These are phyloP conservation scores for Apodemia zela DNA, from an alignment of 2,888 invertebrate genomes.

Conservation along the genomic window DNA sequence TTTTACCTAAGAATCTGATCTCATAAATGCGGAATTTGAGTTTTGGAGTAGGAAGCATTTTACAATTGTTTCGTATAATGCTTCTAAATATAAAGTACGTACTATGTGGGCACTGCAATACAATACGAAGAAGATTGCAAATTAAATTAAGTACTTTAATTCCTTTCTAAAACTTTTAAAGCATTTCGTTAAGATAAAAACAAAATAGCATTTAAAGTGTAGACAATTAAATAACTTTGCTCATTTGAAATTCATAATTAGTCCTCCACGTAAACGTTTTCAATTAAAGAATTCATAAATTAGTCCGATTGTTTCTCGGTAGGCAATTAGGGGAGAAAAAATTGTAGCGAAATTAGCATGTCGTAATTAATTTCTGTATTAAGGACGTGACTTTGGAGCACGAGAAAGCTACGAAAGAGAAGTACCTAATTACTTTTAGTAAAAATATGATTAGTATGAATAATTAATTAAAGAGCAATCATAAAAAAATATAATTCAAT, in stretches of 20 bases:
- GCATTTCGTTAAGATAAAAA: slow-evolving; percentile 6
- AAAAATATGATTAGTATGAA: background rate
- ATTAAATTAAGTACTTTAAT: background rate
- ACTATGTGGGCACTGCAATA: too few relatives aligned
- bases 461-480: background rate
- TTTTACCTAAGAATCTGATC: too few relatives aligned
- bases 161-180: background rate
- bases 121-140: background rate
- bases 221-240: slow-evolving; percentile 35
- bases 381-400: slow-evolving; percentile 14
- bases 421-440: background rate
- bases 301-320: slow-evolving; percentile 34
- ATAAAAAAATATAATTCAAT: too few relatives aligned
- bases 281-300: slow-evolving; percentile 36
- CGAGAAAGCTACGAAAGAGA: background rate
- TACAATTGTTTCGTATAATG: too few relatives aligned
- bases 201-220: slow-evolving; percentile 23
- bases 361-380: slow-evolving; percentile 19
- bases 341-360: slow-evolving; percentile 20
- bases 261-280: slow-evolving; percentile 35
- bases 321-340: slow-evolving; percentile 20
- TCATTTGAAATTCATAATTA: slow-evolving; percentile 41
- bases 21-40: too few relatives aligned
- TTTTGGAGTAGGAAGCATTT: too few relatives aligned
- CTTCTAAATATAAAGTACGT: too few relatives aligned